Conservation (phyloP, 1,140 invertebrate genomes). For the Diploscapter pachys region DNA sequence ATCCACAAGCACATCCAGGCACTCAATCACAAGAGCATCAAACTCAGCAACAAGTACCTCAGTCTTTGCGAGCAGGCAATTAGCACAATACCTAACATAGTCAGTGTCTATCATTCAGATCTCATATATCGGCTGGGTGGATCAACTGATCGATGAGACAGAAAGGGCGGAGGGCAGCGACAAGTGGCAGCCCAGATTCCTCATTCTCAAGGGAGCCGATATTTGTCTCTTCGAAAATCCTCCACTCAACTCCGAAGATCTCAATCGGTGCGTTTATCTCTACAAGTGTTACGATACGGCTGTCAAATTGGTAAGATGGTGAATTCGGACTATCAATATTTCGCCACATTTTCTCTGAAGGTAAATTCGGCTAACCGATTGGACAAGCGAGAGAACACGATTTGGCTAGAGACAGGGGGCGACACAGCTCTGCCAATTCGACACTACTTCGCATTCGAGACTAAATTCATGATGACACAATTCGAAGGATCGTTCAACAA, state of each 20-base stretch:
- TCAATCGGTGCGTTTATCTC: conserved; percentile 63
- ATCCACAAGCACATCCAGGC: conserved; percentile 86
- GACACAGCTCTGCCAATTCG: neutral
- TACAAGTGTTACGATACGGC: conserved; percentile 85
- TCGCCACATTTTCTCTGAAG: no score
- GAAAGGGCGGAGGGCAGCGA: conserved; percentile 64
- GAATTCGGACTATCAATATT: no score
- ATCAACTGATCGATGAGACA: conserved; percentile 72
- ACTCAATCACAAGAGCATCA: conserved; percentile 66
- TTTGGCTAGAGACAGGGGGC: conserved; percentile 14
- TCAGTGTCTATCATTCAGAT: conserved; percentile 66
- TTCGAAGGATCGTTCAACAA: conserved; percentile 91
- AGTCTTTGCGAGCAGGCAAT: conserved; percentile 63
- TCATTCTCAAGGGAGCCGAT: conserved; percentile 86
- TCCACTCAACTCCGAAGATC: conserved; percentile 65
- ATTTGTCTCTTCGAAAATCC: conserved; percentile 69
- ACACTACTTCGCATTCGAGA: conserved; percentile 83
- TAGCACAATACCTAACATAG: neutral
- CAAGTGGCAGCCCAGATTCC: conserved; percentile 83
- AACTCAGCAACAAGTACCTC: conserved; percentile 86
- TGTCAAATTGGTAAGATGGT: conserved; percentile 67
- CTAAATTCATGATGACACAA: conserved; percentile 72
- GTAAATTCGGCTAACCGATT: neutral
- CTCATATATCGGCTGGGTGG: conserved; percentile 92
- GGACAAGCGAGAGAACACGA: conserved; percentile 28